These are phyloP conservation scores for Acanthopagrus latus DNA, from an alignment of 2,797 vertebrate genomes.

Conservation along the genomic window DNA sequence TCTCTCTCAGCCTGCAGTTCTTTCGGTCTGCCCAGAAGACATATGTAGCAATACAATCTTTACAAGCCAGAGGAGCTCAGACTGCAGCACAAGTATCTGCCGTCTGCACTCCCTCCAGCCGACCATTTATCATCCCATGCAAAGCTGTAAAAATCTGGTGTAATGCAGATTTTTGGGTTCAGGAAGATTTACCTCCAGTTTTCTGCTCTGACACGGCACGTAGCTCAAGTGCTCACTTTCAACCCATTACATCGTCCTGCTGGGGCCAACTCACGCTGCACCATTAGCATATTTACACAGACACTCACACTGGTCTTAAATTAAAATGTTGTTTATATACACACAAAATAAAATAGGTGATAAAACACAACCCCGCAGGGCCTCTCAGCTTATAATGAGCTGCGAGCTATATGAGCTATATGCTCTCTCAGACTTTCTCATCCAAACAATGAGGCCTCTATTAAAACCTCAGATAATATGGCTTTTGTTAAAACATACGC, in stretches of 20 bases:
- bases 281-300: constrained; percentile 51
- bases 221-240: constrained; percentile 53
- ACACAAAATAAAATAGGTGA: constrained; percentile 68
- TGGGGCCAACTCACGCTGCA: constrained; percentile 23
- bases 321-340: constrained; percentile 67
- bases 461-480: constrained; percentile 54
- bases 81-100: constrained; percentile 41
- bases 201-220: constrained; percentile 33
- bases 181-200: constrained; percentile 59
- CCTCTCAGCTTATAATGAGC: constrained; percentile 64
- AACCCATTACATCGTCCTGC: constrained; percentile 21
- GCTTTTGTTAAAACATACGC: constrained; percentile 30
- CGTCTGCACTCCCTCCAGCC: constrained; percentile 20
- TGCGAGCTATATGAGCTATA: constrained; percentile 41
- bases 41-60: constrained; percentile 24
- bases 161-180: constrained; percentile 57
- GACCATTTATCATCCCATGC: constrained; percentile 52
- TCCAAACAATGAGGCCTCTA: constrained; percentile 70
- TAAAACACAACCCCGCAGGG: constrained; percentile 66
- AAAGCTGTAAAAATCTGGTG: constrained; percentile 48
- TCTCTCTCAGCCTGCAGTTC: constrained; percentile 8
- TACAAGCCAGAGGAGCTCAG: constrained; percentile 32
- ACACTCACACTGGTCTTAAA: constrained; percentile 58
- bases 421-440: constrained; percentile 45
- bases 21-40: constrained; percentile 35